These are phyloP conservation scores for Syrmaticus mikado DNA, from an alignment of 2,113 vertebrate species.

Conservation along the genomic window DNA sequence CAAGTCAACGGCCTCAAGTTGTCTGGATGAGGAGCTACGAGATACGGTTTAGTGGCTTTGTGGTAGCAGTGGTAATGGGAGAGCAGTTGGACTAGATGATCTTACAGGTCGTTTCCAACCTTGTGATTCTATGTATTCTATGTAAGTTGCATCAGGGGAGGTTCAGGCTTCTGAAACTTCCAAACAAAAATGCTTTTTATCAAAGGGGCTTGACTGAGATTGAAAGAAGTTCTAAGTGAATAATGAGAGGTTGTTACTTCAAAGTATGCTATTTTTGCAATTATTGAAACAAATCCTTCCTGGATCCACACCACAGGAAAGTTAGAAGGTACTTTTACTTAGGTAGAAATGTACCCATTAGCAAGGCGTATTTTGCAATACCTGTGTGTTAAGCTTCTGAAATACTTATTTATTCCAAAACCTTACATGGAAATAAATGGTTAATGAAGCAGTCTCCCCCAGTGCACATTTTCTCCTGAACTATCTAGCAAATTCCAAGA, in stretches of 20 bases:
- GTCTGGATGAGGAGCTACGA: too few species aligned
- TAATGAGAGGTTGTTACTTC: background rate
- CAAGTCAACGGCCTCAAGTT: too few species aligned
- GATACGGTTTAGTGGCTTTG: too few species aligned
- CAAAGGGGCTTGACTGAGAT: background rate
- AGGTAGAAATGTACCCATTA: background rate
- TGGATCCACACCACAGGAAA: background rate
- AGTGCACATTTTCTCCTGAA: background rate
- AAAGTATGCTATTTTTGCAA: background rate
- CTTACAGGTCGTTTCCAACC: too few species aligned
- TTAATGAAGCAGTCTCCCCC: background rate
- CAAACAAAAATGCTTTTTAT: background rate
- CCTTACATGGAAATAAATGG: background rate
- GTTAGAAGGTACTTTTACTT: background rate
- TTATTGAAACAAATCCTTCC: background rate
- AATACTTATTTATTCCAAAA: background rate
- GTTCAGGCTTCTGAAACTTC: background rate
- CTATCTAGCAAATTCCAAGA: background rate
- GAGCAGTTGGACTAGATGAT: too few species aligned
- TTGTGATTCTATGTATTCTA: too few species aligned
- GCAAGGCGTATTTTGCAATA: background rate
- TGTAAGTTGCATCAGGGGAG: too few species aligned
- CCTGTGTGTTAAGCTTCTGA: background rate
- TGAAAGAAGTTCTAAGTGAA: background rate
- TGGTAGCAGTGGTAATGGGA: too few species aligned